These are phyloP conservation scores for Neofelis nebulosa DNA, from an alignment of 2,113 vertebrate species.

Conservation along the genomic window DNA sequence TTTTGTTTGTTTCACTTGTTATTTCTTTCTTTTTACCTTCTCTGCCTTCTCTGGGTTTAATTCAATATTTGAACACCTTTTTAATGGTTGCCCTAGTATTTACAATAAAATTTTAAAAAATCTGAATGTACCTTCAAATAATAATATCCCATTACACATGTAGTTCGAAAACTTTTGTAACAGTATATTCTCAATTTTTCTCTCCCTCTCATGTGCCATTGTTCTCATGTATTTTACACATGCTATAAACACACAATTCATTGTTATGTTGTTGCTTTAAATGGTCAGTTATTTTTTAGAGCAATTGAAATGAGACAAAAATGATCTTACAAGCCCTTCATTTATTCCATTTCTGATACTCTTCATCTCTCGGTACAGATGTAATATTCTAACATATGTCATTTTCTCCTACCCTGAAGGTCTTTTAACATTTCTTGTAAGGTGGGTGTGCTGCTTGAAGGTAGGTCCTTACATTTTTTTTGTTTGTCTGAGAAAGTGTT, in stretches of 20 bases:
- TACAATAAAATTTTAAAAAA: background rate
- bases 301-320: background rate
- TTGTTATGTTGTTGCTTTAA: background rate
- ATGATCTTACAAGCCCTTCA: background rate
- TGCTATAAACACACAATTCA: background rate
- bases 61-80: background rate
- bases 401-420: background rate
- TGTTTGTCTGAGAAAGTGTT: background rate
- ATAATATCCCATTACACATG: background rate
- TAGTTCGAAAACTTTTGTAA: background rate
- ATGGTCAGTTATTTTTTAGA: background rate
- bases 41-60: background rate
- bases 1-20: background rate
- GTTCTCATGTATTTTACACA: background rate
- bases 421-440: background rate
- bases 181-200: background rate
- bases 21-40: conserved; percentile 1
- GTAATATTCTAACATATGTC: background rate
- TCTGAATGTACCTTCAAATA: background rate
- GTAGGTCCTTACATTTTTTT: background rate
- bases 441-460: background rate
- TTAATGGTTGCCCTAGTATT: background rate
- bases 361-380: background rate
- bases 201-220: background rate
- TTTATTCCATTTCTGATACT: conserved; percentile 3